phyloP scores from a whole-genome alignment of 1,140 invertebrate species.

The Philotrypesis tridentata region DNA sequence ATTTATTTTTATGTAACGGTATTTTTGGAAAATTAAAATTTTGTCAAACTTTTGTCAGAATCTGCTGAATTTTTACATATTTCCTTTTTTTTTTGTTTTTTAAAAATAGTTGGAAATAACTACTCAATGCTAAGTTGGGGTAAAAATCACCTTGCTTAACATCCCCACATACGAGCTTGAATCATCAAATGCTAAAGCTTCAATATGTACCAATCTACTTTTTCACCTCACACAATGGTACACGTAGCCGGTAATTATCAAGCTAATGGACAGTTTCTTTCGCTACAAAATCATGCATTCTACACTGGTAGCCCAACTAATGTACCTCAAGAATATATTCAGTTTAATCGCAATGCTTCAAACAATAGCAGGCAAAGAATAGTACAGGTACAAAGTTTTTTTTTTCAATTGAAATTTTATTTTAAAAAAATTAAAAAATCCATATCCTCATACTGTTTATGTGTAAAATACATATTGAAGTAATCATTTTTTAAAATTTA shows the following conservation, averaged over 20 bases:
- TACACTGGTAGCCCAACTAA: conserved; percentile 61
- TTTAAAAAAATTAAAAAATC: neutral
- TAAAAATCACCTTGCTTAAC: conserved; percentile 29
- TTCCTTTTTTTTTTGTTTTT: conserved; percentile 41
- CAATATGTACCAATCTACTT: conserved; percentile 70
- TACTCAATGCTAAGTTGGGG: conserved; percentile 8
- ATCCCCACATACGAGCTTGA: conserved; percentile 27
- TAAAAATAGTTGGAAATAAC: conserved; percentile 40
- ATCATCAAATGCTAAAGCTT: conserved; percentile 48
- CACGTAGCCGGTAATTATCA: conserved; percentile 68
- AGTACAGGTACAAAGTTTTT: conserved; percentile 62
- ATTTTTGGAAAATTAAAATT: too few species aligned
- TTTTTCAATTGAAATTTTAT: neutral
- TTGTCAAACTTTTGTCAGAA: neutral
- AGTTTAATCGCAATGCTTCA: conserved; percentile 59
- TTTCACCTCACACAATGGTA: conserved; percentile 68
- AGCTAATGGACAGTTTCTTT: conserved; percentile 62
- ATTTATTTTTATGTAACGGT: neutral
- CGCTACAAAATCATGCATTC: conserved; percentile 59
- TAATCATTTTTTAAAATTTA: conserved; percentile 29
- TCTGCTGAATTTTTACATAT: neutral
- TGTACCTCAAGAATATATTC: conserved; percentile 62
- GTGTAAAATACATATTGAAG: neutral
- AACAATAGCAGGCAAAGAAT: conserved; percentile 61
- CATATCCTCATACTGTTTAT: too few species aligned